Evolutionary conservation across 2,888 invertebrate species (phyloP).

Genomic region (Gandaritis pyraliata): DNA sequence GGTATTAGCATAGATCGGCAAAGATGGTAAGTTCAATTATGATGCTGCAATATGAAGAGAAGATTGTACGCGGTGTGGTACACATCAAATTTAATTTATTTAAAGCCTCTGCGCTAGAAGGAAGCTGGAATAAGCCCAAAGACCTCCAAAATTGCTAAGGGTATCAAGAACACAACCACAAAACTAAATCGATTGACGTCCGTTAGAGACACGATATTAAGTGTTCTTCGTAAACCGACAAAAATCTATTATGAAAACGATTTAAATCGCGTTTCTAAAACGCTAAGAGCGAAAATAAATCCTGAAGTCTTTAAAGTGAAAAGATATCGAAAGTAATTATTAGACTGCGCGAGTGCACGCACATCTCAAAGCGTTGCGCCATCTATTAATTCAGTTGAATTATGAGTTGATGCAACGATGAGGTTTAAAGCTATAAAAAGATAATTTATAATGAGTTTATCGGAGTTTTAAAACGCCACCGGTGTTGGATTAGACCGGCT

Average conservation of each 20-base stretch:
- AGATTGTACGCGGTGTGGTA: constrained; percentile 52
- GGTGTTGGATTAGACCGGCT: constrained; percentile 26
- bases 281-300: too few species aligned
- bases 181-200: too few species aligned
- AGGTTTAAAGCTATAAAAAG: neutral
- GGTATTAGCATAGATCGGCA: constrained; percentile 67
- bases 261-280: too few species aligned
- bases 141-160: too few species aligned
- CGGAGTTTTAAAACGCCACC: constrained; percentile 27
- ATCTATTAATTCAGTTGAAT: neutral
- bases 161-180: too few species aligned
- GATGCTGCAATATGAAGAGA: constrained; percentile 53
- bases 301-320: too few species aligned
- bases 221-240: too few species aligned
- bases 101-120: constrained; percentile 41
- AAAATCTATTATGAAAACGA: too few species aligned
- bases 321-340: constrained; percentile 11
- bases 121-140: too few species aligned
- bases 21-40: constrained; percentile 68
- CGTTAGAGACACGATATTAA: too few species aligned
- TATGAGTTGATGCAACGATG: neutral
- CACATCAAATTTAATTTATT: too few species aligned
- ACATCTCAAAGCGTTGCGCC: neutral
- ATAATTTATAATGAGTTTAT: constrained; percentile 14
- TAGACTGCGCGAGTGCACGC: neutral